phyloP scores from a whole-genome alignment of 1,140 invertebrate species.

The Argopecten irradians region DNA sequence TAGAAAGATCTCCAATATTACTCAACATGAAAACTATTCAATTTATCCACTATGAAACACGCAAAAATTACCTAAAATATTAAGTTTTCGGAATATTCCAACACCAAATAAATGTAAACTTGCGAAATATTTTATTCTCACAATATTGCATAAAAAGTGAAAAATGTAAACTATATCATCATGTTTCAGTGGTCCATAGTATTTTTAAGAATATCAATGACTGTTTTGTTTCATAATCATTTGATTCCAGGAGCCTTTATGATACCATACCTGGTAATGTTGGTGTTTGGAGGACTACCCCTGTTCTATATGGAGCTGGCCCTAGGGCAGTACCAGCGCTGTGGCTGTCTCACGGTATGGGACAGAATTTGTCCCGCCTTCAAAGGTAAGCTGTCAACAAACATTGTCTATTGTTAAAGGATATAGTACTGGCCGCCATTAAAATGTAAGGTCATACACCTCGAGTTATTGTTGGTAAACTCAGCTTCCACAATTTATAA shows the following conservation, averaged over 20 bases:
- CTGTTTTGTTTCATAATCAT: not conserved
- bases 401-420: too few species aligned
- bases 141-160: not conserved
- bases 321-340: conserved; percentile 78
- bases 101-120: too few species aligned
- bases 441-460: too few species aligned
- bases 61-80: too few species aligned
- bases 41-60: too few species aligned
- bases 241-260: conserved; percentile 80
- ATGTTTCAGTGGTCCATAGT: not conserved
- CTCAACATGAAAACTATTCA: too few species aligned
- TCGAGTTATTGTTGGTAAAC: too few species aligned
- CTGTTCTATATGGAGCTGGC: conserved; percentile 79
- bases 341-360: conserved; percentile 81
- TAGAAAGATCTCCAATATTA: too few species aligned
- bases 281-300: conserved; percentile 78
- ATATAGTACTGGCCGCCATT: too few species aligned
- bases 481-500: too few species aligned
- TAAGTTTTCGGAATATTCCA: too few species aligned
- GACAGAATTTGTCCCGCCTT: conserved; percentile 95
- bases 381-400: conserved; percentile 87
- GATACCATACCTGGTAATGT: conserved; percentile 78
- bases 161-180: not conserved
- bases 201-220: not conserved
- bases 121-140: too few species aligned